Percentiles rank a stretch among this genome's conserved stretches.
Conservation (phyloP, 2,888 invertebrate species). For the Andrena marginata region DNA sequence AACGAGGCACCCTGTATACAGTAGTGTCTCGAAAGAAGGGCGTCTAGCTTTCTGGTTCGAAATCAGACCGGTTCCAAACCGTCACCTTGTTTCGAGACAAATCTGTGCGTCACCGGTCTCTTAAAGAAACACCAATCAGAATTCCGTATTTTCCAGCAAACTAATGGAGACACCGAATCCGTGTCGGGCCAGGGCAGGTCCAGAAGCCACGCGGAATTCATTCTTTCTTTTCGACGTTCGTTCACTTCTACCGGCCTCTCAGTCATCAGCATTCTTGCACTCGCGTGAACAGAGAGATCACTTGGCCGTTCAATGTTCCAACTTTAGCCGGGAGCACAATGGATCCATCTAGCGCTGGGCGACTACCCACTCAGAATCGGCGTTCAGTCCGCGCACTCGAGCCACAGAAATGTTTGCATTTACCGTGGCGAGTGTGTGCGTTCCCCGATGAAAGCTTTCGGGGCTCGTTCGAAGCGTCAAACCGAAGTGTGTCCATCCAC, state of each 20-base stretch:
- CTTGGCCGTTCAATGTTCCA: conserved; percentile 69
- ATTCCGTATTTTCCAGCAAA: conserved; percentile 56
- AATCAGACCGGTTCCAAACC: too few species aligned
- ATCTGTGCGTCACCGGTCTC: conserved; percentile 26
- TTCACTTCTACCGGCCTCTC: conserved; percentile 27
- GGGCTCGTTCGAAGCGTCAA: conserved; percentile 71
- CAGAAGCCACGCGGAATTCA: conserved; percentile 41
- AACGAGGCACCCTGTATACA: too few species aligned
- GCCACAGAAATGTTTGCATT: conserved; percentile 80
- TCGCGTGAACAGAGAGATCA: conserved; percentile 61
- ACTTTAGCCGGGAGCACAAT: conserved; percentile 69
- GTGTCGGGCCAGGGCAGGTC: conserved; percentile 1
- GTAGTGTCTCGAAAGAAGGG: too few species aligned
- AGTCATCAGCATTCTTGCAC: conserved; percentile 47
- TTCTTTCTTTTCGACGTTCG: conserved; percentile 58
- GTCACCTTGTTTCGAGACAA: too few species aligned
- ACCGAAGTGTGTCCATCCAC: conserved; percentile 73
- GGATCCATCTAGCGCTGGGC: conserved; percentile 70
- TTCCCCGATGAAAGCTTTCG: conserved; percentile 72
- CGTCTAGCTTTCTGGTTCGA: too few species aligned
- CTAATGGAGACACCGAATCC: conserved; percentile 45
- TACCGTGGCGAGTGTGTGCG: conserved; percentile 68
- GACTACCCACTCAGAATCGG: conserved; percentile 73
- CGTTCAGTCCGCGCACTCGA: conserved; percentile 66
- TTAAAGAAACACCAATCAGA: conserved; percentile 61